Evolutionary conservation across 2,113 vertebrate genomes (phyloP), one percentile per base, ranked within the genome.

Genomic region (Aspiorhynchus laticeps): DNA sequence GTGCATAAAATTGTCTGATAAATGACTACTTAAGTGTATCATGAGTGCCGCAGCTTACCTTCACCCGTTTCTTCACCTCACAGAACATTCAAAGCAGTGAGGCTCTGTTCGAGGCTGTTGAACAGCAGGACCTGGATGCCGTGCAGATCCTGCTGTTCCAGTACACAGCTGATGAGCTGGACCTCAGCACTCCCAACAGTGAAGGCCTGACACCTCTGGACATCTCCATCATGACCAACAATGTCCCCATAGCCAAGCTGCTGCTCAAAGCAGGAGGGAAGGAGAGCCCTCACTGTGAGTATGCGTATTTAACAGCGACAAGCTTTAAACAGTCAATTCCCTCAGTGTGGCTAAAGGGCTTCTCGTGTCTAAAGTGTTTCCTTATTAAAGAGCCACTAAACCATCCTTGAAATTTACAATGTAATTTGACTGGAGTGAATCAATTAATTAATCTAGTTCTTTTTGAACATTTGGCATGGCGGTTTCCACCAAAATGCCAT

Each of bases 201-300:
- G 97, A 97, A 87, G 98, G 98, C 17, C 89, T 99, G 77, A 98
- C 96, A 0, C 96, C 97, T 2, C 93, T 99, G 75, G 98, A 99
- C 88, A 96, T 99, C 51, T 96, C 98, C 88, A 93, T 99, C 90
- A 96, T 99, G 97, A 99, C 97, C 88, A 98, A 98, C 93, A 97
- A 98, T 3, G 92, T 95, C 38, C 97, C 97, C 83, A 97, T 99
- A 73, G 97, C 98, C 63, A 96, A 94, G 87, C 95, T 96, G 78
- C 97, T 99, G 82, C 95, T 99, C 53, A 97, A 95, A 1, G 95
- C 95, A 12, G 98, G 98, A 5, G 97, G 95, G 88, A 95, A 94
- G 91, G 98, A 99, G 91, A 98, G 98, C 74, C 98, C 98, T 0
- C 98, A 98, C 91, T 98, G 98, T 99, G 93, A 99, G 98, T 97